Conservation (phyloP, 2,797 vertebrate species). For the Mionectes olivaceus region DNA sequence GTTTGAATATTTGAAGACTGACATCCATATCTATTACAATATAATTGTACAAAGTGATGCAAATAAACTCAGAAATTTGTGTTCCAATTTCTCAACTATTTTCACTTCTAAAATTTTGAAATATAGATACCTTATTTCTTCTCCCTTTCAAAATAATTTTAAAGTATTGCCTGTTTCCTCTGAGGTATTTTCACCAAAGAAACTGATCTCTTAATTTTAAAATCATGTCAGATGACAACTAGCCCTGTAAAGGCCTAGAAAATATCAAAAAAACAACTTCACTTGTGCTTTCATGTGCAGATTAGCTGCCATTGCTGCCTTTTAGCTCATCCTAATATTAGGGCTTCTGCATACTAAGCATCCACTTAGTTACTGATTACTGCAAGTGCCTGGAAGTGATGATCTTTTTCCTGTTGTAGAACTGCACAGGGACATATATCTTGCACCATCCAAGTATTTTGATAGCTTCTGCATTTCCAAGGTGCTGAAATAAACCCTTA, state of each 20-base stretch:
- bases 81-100: not conserved
- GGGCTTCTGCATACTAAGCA: not conserved
- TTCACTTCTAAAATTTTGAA: not conserved
- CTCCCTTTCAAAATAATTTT: not conserved
- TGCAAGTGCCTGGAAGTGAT: not conserved
- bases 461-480: not conserved
- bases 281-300: not conserved
- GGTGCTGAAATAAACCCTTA: not conserved
- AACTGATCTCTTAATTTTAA: not conserved
- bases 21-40: not conserved
- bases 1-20: not conserved
- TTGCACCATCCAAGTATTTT: not conserved
- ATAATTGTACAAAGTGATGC: not conserved
- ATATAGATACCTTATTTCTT: not conserved
- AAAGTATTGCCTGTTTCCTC: not conserved
- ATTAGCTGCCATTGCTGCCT: not conserved
- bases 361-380: not conserved
- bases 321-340: not conserved
- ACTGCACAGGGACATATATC: not conserved
- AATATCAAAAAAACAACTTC: not conserved
- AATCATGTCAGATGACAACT: not conserved
- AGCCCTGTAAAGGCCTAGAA: not conserved
- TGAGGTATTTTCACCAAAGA: not conserved
- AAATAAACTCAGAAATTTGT: not conserved
- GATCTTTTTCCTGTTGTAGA: not conserved